Base-by-base conservation (phyloP, 2,797 vertebrate genomes). In the Emys orbicularis region DNA sequence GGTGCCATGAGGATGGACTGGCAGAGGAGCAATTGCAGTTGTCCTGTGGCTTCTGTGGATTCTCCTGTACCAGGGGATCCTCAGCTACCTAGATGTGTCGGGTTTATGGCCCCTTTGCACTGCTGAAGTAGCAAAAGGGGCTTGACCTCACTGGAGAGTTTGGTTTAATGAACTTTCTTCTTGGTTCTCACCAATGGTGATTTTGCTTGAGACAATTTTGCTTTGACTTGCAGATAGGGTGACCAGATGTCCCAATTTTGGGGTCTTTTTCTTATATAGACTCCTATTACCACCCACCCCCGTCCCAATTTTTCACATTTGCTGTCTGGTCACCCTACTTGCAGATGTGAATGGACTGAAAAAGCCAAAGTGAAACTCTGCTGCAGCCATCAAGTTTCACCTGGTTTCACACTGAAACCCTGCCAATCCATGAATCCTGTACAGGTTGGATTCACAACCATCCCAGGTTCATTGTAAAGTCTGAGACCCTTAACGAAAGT, bases 401-500 rank as follows among this genome's bases (percentile, higher is more conserved):
- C 4, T 81, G 88, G 23, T 72, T 72, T 72, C 65, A 72, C 65
- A 12, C 50, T 92, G 79, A 94, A 82, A 56, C 83, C 72, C 23
- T 3, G 0, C 23, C 19, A 3, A 44, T 88, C 31, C 85, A 23
- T 92, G 47, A 94, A 92, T 90, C 50, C 50, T 31, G 0, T 53
- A 47, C 2, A 1, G 13, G 61, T 2, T 52, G 16, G 12, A 79
- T 4, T 6, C 37, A 85, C 90, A 88, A 85, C 25, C 29, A n/a
- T 74, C 53, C 61, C 57, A 59, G 41, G 54, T 2, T 54, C 12
- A 56, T 47, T 83, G 29, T 47, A 54, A 23, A 68, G 23, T 83
- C 18, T 37, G 21, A 94, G 85, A 34, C 80, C 68, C 50, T 61
- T 54, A 44, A 16, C 29, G 18, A 93, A 72, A 19, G 65, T 41